Evolutionary conservation across 2,888 invertebrate genomes (phyloP).

Genomic region (Rhagophthalmus giganteus): DNA sequence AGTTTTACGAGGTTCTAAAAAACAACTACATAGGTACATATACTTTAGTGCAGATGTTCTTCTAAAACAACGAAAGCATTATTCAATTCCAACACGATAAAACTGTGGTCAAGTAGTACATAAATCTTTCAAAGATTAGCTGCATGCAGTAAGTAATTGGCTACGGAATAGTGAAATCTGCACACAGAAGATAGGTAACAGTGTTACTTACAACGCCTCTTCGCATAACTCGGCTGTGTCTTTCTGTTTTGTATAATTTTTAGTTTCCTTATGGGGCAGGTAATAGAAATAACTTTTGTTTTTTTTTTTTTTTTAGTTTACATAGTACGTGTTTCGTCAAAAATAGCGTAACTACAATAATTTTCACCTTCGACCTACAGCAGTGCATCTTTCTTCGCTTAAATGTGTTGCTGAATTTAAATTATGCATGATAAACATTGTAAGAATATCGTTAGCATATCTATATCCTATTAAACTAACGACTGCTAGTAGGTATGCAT

Average conservation of each 20-base stretch:
- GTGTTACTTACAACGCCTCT: conserved; percentile 9
- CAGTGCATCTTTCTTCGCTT: neutral
- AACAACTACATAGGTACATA: neutral
- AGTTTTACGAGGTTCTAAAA: neutral
- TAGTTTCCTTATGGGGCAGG: conserved; percentile 1
- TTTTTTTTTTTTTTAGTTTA: neutral
- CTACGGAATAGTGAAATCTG: conserved; percentile 6
- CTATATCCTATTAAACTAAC: too few relatives aligned
- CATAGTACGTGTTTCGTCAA: neutral
- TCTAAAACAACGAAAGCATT: neutral
- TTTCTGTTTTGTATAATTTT: neutral
- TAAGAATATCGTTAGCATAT: neutral
- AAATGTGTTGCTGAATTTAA: neutral
- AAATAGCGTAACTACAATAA: neutral
- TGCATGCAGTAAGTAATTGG: conserved; percentile 11
- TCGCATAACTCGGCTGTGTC: neutral
- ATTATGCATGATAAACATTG: neutral
- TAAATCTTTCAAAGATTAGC: conserved; percentile 12
- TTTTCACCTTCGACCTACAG: conserved; percentile 5
- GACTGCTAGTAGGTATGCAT: too few relatives aligned
- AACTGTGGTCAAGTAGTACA: conserved; percentile 3
- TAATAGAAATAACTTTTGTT: conserved; percentile 6
- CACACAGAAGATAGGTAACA: conserved; percentile 5
- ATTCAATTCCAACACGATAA: conserved; percentile 7
- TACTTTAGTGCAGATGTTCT: neutral